Conservation (phyloP, 2,113 vertebrate species). For the Albula goreensis region DNA sequence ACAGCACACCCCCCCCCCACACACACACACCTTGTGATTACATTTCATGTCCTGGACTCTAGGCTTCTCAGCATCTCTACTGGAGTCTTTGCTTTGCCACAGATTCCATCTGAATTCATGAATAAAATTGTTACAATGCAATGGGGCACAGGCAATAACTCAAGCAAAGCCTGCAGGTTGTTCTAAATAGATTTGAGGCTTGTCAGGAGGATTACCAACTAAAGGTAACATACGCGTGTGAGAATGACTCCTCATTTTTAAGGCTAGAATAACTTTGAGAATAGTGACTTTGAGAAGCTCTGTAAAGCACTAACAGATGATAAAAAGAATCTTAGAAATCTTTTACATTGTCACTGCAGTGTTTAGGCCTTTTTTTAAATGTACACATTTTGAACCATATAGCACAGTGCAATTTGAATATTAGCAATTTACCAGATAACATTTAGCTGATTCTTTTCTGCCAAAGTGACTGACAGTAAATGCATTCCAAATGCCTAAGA, state of each 20-base stretch:
- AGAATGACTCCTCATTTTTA: background rate
- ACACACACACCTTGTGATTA: background rate
- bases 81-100: background rate
- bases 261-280: background rate
- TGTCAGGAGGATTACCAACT: background rate
- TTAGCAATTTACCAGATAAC: background rate
- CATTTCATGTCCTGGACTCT: background rate
- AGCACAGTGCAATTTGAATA: background rate
- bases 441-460: too few relatives aligned
- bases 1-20: background rate
- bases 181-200: conserved; percentile 1
- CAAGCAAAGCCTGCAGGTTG: background rate
- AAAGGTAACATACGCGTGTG: background rate
- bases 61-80: background rate
- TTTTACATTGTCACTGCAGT: background rate
- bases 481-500: too few relatives aligned
- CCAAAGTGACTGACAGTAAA: too few relatives aligned
- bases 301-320: background rate
- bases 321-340: background rate
- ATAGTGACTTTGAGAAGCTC: background rate
- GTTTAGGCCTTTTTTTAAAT: background rate
- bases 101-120: conserved; percentile 1
- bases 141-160: background rate
- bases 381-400: background rate
- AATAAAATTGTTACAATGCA: conserved; percentile 1